A percentile compares a stretch with the other conserved stretches of the same genome.
phyloP scores from a whole-genome alignment of 2,113 vertebrate genomes.

The Oreochromis tanganicae region DNA sequence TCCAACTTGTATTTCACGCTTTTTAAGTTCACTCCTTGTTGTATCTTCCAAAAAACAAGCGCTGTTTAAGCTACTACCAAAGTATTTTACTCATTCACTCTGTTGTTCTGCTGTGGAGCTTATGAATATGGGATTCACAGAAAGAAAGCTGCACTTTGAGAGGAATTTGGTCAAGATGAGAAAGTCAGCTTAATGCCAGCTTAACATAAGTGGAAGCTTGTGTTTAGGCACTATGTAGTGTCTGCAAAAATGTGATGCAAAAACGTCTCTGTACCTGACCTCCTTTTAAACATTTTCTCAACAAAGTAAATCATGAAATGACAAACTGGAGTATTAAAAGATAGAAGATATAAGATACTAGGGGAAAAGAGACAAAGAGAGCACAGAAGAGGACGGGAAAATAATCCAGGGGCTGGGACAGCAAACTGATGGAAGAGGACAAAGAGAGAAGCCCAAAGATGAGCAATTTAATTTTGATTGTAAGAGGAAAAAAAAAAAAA shows the following conservation, averaged over 20 bases:
- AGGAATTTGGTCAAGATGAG: not conserved
- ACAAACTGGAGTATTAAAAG: not conserved
- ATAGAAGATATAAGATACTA: not conserved
- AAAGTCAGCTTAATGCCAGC: slow-evolving; percentile 1
- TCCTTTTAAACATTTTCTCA: not conserved
- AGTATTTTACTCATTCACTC: not conserved
- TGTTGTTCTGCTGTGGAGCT: not conserved
- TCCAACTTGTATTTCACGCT: not conserved
- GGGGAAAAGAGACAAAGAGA: not conserved
- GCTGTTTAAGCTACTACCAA: not conserved
- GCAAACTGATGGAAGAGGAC: not conserved
- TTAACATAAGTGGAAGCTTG: slow-evolving; percentile 13
- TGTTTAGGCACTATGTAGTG: not conserved
- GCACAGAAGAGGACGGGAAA: not conserved
- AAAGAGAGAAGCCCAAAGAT: slow-evolving; percentile 30
- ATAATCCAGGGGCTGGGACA: not conserved
- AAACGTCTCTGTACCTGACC: not conserved
- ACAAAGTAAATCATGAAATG: not conserved
- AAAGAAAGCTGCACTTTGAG: not conserved
- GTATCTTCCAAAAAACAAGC: not conserved
- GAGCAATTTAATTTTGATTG: slow-evolving; percentile 42
- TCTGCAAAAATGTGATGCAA: not conserved
- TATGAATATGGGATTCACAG: not conserved
- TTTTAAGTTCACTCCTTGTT: not conserved
- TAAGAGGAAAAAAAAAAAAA: slow-evolving; percentile 4